phyloP scores from a whole-genome alignment of 1,140 invertebrate genomes.

The Eubasilissa regina region DNA sequence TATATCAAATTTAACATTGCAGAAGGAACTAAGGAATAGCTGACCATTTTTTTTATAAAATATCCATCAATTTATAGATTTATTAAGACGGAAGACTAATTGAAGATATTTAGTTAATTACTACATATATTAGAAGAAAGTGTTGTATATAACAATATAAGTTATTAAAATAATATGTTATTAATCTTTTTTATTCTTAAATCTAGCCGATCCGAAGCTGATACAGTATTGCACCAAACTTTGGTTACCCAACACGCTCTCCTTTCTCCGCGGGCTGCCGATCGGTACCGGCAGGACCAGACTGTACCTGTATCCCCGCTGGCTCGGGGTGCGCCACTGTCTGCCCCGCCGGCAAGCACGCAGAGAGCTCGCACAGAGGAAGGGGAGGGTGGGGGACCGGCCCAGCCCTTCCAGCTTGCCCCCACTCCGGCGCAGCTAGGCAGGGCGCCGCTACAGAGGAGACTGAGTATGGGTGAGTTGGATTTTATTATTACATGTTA shows the following conservation, averaged over 20 bases:
- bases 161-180: too few relatives aligned
- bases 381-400: conserved; percentile 30
- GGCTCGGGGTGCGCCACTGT: conserved; percentile 60
- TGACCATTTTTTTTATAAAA: too few relatives aligned
- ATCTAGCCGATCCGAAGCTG: conserved; percentile 9
- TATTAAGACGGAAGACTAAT: too few relatives aligned
- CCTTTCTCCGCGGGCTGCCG: conserved; percentile 32
- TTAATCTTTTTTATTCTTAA: too few relatives aligned
- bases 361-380: conserved; percentile 52
- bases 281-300: conserved; percentile 38
- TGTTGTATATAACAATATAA: too few relatives aligned
- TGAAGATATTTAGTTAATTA: too few relatives aligned
- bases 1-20: too few relatives aligned
- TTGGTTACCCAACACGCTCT: conserved; percentile 45
- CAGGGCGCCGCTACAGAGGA: conserved; percentile 87
- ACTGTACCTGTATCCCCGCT: conserved; percentile 27
- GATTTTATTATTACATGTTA: neutral
- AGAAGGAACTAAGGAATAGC: too few relatives aligned
- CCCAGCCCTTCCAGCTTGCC: conserved; percentile 83
- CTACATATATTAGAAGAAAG: too few relatives aligned
- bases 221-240: neutral
- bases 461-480: conserved; percentile 81
- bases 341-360: conserved; percentile 62
- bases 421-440: conserved; percentile 95
- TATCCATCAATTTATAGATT: too few relatives aligned